phyloP scores from a whole-genome alignment of 2,113 vertebrate species.

The Pogona vitticeps region DNA sequence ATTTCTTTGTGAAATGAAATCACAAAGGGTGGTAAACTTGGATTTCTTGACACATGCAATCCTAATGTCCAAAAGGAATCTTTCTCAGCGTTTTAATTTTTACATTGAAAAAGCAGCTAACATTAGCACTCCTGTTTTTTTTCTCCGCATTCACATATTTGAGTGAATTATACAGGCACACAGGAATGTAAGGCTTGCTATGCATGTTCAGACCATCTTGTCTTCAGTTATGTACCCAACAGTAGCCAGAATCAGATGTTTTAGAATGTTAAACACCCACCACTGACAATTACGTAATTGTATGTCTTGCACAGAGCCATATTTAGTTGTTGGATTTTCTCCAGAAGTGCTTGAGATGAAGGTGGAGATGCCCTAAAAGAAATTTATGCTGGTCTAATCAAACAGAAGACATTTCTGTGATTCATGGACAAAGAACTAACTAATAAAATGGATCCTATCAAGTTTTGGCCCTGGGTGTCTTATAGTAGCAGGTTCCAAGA shows the following conservation, averaged over 20 bases:
- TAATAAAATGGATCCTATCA: constrained; percentile 22
- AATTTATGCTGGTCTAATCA: constrained; percentile 16
- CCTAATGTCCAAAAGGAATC: not conserved
- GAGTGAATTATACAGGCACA: constrained; percentile 35
- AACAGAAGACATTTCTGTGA: constrained; percentile 4
- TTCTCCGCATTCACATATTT: constrained; percentile 22
- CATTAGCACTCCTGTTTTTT: not conserved
- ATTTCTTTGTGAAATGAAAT: constrained; percentile 2
- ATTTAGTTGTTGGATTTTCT: not conserved
- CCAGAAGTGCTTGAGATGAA: constrained; percentile 19
- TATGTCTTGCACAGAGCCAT: not conserved
- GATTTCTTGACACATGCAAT: not conserved
- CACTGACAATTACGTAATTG: not conserved
- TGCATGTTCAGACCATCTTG: constrained; percentile 35
- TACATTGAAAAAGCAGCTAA: constrained; percentile 7
- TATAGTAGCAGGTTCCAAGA: not conserved
- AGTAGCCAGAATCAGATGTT: constrained; percentile 30
- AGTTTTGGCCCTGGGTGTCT: not conserved
- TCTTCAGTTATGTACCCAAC: constrained; percentile 21
- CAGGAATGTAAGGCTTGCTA: constrained; percentile 17
- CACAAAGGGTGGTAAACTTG: not conserved
- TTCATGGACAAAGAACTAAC: constrained; percentile 1
- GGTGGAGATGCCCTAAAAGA: rapidly evolving
- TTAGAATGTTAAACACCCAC: constrained; percentile 10
- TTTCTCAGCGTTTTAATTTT: constrained; percentile 14